These are phyloP conservation scores for Tylochromis polylepis DNA, from an alignment of 2,113 vertebrate species.

Conservation along the genomic window DNA sequence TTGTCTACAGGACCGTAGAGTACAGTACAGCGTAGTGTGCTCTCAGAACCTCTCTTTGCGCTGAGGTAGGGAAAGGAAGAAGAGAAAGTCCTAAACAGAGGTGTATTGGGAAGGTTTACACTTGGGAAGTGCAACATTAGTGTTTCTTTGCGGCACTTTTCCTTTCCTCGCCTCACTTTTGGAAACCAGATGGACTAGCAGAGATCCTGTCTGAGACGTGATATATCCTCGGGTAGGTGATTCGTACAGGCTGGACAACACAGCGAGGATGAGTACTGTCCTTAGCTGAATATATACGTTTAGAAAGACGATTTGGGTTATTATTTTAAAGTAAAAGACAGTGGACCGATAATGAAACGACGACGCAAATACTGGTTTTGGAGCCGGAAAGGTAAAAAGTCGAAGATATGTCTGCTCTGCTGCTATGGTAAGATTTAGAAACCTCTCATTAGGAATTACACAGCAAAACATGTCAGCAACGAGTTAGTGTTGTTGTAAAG, in stretches of 20 bases:
- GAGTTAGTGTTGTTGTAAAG: background rate
- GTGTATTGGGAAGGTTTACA: conserved; percentile 32
- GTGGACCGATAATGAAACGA: conserved; percentile 61
- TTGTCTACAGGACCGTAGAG: background rate
- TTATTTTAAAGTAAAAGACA: conserved; percentile 17
- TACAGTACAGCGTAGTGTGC: background rate
- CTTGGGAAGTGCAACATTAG: background rate
- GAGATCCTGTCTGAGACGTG: conserved; percentile 10
- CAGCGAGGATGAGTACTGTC: background rate
- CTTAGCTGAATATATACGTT: background rate
- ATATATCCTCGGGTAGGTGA: conserved; percentile 55
- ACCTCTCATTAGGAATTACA: background rate
- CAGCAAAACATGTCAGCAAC: background rate
- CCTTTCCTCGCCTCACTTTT: background rate
- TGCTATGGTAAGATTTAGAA: conserved; percentile 55
- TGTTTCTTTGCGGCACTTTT: background rate
- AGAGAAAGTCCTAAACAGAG: conserved; percentile 5
- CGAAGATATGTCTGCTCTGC: conserved; percentile 61
- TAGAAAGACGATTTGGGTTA: background rate
- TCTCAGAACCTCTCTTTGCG: background rate
- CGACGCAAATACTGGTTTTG: conserved; percentile 77
- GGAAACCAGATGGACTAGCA: conserved; percentile 48
- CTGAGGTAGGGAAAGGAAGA: conserved; percentile 1
- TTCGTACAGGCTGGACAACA: background rate
- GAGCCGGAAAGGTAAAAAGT: conserved; percentile 67